Percentiles rank a stretch among this genome's conserved stretches.
Conservation (phyloP, 2,113 vertebrate species). For the Lonchura striata region DNA sequence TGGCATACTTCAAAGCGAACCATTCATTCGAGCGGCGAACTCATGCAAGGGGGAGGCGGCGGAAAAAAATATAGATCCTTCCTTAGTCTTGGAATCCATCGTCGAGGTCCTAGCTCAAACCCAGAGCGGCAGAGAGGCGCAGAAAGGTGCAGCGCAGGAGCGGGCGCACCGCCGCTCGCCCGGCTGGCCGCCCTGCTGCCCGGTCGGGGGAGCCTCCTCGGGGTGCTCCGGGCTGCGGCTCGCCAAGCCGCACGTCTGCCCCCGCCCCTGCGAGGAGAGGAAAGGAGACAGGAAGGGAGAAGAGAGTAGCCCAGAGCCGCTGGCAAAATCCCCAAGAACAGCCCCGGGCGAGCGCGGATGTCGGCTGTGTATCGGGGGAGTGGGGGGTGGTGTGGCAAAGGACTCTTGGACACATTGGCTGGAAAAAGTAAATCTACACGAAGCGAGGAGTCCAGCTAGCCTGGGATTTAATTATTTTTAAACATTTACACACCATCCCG, state of each 20-base stretch:
- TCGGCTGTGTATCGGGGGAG: neutral
- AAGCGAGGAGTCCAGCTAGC: neutral
- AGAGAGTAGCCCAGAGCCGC: neutral
- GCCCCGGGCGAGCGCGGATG: neutral
- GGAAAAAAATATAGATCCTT: neutral
- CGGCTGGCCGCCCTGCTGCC: neutral
- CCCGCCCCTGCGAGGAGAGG: neutral
- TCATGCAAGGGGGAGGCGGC: neutral
- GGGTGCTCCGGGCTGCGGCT: neutral
- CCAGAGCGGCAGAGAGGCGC: neutral
- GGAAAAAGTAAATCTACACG: neutral
- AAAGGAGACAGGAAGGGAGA: neutral
- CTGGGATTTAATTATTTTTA: neutral
- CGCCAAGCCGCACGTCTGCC: neutral
- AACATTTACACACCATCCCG: neutral
- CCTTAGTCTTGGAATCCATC: neutral
- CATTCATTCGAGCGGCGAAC: slow-evolving; percentile 73
- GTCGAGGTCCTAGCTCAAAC: neutral
- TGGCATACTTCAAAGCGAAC: slow-evolving; percentile 77
- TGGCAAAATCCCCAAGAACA: neutral
- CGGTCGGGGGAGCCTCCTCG: neutral
- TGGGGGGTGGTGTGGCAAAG: neutral
- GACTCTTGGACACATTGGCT: neutral
- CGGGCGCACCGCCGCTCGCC: neutral
- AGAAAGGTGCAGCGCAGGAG: neutral